phyloP scores from a whole-genome alignment of 2,113 vertebrate genomes.

The Circaetus cinerascens region DNA sequence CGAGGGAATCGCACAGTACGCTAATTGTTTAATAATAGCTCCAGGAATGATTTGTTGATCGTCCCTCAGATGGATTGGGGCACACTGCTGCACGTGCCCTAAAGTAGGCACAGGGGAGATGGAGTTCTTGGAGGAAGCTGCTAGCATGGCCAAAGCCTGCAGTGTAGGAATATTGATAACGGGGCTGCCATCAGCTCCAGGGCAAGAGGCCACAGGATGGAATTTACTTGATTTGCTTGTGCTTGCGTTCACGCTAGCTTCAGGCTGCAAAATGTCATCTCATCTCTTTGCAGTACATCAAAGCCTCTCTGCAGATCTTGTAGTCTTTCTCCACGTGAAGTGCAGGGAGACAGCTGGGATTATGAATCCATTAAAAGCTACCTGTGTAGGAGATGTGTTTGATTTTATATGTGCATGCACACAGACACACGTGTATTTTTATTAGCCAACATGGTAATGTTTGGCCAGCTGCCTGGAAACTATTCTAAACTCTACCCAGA shows the following conservation, averaged over 20 bases:
- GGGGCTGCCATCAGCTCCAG: background rate
- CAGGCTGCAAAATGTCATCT: background rate
- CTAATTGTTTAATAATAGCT: background rate
- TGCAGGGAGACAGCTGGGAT: background rate
- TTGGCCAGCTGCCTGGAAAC: conserved; percentile 67
- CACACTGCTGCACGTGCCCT: background rate
- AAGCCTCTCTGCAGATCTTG: background rate
- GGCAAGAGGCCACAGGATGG: background rate
- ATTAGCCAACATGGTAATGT: background rate
- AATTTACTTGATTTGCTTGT: background rate
- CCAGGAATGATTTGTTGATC: background rate
- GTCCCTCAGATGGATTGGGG: background rate
- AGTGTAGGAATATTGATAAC: background rate
- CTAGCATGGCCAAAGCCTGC: background rate
- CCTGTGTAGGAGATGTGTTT: background rate
- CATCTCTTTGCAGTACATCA: background rate
- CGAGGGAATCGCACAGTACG: rapidly evolving
- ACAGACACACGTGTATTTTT: background rate
- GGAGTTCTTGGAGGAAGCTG: background rate
- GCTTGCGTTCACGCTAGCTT: background rate
- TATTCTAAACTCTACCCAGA: conserved; percentile 22
- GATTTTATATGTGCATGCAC: background rate
- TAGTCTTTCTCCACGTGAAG: background rate
- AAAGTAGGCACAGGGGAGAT: background rate
- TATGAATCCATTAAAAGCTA: background rate